phyloP scores from a whole-genome alignment of 2,888 invertebrate species.

The Amphipoea oculea region DNA sequence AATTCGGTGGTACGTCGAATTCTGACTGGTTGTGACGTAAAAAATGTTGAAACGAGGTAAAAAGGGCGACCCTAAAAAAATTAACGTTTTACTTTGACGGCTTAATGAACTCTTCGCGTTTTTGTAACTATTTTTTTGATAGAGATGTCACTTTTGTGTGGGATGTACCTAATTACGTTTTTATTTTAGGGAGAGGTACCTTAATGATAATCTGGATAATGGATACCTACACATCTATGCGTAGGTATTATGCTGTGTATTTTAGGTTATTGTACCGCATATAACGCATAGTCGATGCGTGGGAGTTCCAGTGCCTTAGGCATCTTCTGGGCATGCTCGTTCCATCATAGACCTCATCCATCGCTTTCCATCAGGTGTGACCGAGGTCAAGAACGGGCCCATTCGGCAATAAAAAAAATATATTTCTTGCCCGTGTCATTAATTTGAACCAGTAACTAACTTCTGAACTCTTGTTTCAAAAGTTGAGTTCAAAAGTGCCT shows the following conservation, averaged over 20 bases:
- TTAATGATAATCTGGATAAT: neutral
- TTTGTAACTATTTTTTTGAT: conserved; percentile 24
- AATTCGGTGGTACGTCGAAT: conserved; percentile 24
- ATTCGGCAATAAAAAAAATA: too few species aligned
- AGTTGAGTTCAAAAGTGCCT: neutral
- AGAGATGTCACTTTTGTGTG: conserved; percentile 8
- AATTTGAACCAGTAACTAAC: neutral
- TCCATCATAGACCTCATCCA: too few species aligned
- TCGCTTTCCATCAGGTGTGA: too few species aligned
- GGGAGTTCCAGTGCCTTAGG: too few species aligned
- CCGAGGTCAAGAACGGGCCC: too few species aligned
- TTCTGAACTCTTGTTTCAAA: neutral
- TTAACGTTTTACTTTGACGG: conserved; percentile 32
- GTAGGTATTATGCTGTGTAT: neutral
- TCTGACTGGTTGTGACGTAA: conserved; percentile 32
- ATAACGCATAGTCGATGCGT: too few species aligned
- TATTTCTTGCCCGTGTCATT: neutral
- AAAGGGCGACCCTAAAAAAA: conserved; percentile 34
- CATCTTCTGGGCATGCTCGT: too few species aligned
- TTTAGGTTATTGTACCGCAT: too few species aligned
- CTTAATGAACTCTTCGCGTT: conserved; percentile 42
- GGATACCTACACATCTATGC: neutral
- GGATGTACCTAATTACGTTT: neutral
- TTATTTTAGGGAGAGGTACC: neutral
- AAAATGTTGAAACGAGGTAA: conserved; percentile 17